Evolutionary conservation across 2,113 vertebrate species (phyloP), one percentile per base, ranked within the genome.

Genomic region (Hymenochirus boettgeri): DNA sequence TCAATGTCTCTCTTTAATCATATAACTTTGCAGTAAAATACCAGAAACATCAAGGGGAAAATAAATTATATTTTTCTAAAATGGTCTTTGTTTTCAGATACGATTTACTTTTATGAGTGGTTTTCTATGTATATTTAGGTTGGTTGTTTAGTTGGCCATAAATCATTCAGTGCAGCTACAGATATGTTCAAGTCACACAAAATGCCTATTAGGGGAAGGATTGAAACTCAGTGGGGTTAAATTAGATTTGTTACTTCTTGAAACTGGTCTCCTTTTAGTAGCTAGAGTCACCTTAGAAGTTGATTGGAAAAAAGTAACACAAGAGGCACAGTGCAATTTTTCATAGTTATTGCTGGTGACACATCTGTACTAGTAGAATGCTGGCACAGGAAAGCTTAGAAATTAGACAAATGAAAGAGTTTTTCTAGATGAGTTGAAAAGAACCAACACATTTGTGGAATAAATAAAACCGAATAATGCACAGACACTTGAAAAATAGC

Each of bases 301-400:
- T 70, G 74, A 56, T 73, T 73, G 56, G 65, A 62, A 71, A 79
- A 74, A 74, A 77, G 57, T 13, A 73, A 72, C 78, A 67, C 69
- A 74, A 66, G 79, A 80, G 72, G 79, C 79, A 70, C 69, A 63
- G 63, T 73, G 77, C 86, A 90, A 91, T 96, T 92, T 93, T 89
- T 97, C 92, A 90, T 91, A 83, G 75, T 93, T 93, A 94, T 92
- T 93, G 77, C 61, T 70, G 73, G 64, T 93, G 91, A 93, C 82
- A 79, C 82, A 87, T 90, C 86, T 83, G 86, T 91, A 89, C 80
- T 89, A 87, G 82, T 61, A 78, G 70, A 72, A 65, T 65, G 64
- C 71, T 80, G 74, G 76, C 73, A 69, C 48, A 59, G 71, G 56
- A 85, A 77, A 70, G 54, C 77, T 74, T 72, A 73, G 79, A 82